Evolutionary conservation across 2,797 vertebrate genomes (phyloP).

Genomic region (Oophaga sylvatica): DNA sequence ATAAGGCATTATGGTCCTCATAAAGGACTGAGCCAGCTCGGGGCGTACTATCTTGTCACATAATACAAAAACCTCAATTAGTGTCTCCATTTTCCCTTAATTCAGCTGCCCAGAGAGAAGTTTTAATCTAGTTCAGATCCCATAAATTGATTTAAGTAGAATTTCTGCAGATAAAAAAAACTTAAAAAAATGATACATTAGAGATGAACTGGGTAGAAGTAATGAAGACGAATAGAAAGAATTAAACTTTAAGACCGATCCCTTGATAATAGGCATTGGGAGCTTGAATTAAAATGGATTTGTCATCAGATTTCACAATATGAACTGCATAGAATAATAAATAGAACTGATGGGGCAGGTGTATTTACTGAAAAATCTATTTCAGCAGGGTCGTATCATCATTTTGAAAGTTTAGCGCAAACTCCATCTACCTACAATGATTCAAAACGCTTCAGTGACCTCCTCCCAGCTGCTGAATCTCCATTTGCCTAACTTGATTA

Average conservation of each 20-base stretch:
- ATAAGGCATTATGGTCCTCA: conserved; percentile 18
- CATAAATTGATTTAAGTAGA: background rate
- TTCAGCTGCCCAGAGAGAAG: background rate
- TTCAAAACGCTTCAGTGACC: too few species aligned
- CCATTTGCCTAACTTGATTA: too few species aligned
- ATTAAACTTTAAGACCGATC: background rate
- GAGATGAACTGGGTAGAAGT: background rate
- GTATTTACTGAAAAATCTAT: too few species aligned
- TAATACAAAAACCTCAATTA: conserved; percentile 22
- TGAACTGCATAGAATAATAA: too few species aligned
- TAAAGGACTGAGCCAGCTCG: background rate
- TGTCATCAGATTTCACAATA: too few species aligned
- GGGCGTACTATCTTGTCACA: conserved; percentile 12
- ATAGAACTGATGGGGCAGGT: too few species aligned
- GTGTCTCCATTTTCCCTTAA: background rate
- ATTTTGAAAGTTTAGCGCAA: too few species aligned
- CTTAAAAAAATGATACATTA: too few species aligned
- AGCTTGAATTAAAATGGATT: too few species aligned
- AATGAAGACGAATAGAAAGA: background rate
- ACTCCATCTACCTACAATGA: too few species aligned
- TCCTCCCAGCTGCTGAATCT: too few species aligned
- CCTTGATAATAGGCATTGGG: background rate
- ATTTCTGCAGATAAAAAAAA: background rate
- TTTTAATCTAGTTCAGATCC: background rate
- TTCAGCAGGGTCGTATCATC: too few species aligned